Base-by-base conservation (phyloP, 2,888 invertebrate species). In the Aspidiotus destructor region DNA sequence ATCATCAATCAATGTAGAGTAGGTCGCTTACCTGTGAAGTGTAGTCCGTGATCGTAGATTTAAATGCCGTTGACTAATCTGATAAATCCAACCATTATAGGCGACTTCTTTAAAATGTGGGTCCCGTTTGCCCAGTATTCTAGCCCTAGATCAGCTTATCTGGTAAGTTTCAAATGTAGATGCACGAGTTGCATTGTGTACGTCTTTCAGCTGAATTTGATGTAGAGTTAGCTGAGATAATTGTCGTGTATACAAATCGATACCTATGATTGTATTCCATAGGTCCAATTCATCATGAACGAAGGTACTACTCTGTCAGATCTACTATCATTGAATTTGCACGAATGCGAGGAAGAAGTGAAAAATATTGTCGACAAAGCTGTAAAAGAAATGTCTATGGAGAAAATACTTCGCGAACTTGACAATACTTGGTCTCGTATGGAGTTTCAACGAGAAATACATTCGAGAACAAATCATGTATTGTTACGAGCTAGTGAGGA, bases 301-400 rank as follows among this genome's bases (percentile, higher is more conserved):
- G 85, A 87, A 74, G 88, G 86, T 72, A 97, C 96, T 10, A 96
- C 95, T 0, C 79, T 97, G 74, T 89, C 94, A 1, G 96, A 97
- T 77, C 81, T 97, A 28, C 80, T 97, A 72, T 90, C 90, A 7
- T 79, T 97, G 61, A 95, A 95, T 78, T 82, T 97, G 10, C 97
- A 97, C 77, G 92, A 95, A 78, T 96, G 92, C 78, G 97, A 97
- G 78, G 97, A 97, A 77, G 96, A 97, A 78, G 96, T 94, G 0
- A 92, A 94, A 76, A 93, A 92, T 77, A 96, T 97, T 74, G 97
- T 97, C 9, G 97, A 97, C 77, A 96, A 96, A 80, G 95, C 97
- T 0, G 94, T 95, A 0, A 97, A 97, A 79, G 97, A 97, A 81
- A 94, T 95, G 92, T 92, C 93, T 2, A 97, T 97, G 95, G 97